Conservation (phyloP, 2,113 vertebrate species). For the Acrocephalus arundinaceus region DNA sequence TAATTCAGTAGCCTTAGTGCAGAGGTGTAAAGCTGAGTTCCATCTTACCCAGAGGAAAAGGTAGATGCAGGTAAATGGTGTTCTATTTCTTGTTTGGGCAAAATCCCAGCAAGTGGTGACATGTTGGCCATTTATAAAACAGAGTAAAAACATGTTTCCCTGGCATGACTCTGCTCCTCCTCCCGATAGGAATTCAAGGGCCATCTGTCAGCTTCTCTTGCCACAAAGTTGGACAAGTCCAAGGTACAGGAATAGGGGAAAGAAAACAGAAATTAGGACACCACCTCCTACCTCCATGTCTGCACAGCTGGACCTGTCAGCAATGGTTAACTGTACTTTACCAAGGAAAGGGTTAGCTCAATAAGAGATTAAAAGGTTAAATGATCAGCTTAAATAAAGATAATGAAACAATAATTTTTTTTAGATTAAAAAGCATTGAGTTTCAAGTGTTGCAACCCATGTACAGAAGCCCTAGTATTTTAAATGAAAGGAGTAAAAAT, state of each 20-base stretch:
- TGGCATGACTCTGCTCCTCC: background rate
- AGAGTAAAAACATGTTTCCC: fast-evolving
- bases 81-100: background rate
- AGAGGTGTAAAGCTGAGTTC: background rate
- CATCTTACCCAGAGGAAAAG: background rate
- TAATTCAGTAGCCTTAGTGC: background rate
- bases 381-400: background rate
- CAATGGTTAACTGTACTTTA: background rate
- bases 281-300: background rate
- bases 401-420: background rate
- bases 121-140: background rate
- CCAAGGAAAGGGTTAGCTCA: background rate
- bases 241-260: background rate
- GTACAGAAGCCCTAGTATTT: background rate
- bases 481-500: background rate
- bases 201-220: background rate
- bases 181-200: background rate
- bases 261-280: background rate
- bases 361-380: background rate
- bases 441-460: background rate
- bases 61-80: background rate
- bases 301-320: background rate
- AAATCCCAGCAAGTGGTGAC: background rate
- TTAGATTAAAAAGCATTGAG: background rate
- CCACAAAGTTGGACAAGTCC: background rate